Evolutionary conservation across 2,113 vertebrate species (phyloP), one percentile per base, ranked within the genome.

Genomic region (Caranx ignobilis): DNA sequence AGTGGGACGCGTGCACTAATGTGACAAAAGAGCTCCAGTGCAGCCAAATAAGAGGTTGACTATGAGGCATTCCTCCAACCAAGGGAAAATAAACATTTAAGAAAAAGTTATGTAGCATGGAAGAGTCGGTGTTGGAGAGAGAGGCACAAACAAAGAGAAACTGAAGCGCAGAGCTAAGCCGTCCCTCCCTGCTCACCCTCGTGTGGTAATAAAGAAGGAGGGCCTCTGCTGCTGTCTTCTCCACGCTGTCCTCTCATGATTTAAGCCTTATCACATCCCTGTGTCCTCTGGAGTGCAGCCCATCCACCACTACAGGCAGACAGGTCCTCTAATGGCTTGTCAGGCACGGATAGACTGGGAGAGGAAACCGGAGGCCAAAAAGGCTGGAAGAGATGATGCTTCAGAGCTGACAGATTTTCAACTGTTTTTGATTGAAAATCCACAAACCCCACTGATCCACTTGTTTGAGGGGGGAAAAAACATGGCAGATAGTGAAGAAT

Each of bases 341-440:
- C 89, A 90, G 76, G 83, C 86, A 57, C 68, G 84, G 76, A 69
- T 79, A 55, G 79, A 87, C 67, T 16, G 45, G 45, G 71, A 85
- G 71, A 90, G 81, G 79, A 82, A 81, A 75, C 48, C 26, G 26
- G 0, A 66, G 79, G 83, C 87, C 79, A 84, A 75, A 68, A 72
- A 88, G 84, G 83, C 75, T 11, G 26, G 52, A 87, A 83, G 75
- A 89, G 80, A 77, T 21, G 61, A 89, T 87, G 79, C 83, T 79
- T 92, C 85, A 85, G 59, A 80, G 71, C 75, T 90, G 92, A 90
- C 88, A 86, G 52, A 81, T 89, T 81, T 85, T 82, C 77, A 89
- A 47, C 81, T 79, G 26, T 76, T 76, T 83, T 71, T 87, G 83
- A 91, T 85, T 81, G 66, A 78, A 83, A 86, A 83, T 88, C 81